These are phyloP conservation scores for Centropus unirufus DNA, from an alignment of 2,113 vertebrate species.

Conservation along the genomic window DNA sequence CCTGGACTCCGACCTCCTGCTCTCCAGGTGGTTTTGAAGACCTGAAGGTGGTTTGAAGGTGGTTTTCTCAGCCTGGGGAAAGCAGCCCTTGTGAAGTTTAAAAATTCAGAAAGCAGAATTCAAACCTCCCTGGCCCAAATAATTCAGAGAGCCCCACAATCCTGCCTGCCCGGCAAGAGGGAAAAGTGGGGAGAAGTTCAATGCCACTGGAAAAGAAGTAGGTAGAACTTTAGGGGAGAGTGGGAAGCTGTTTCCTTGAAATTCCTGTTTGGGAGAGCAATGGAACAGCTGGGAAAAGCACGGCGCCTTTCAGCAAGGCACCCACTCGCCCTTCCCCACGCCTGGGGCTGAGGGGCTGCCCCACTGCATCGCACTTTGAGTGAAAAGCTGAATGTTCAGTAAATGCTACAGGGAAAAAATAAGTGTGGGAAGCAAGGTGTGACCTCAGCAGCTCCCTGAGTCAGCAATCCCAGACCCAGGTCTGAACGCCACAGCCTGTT, in stretches of 20 bases:
- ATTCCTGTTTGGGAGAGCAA: neutral
- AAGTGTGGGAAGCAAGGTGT: neutral
- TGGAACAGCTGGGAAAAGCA: neutral
- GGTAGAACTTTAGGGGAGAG: rapidly evolving
- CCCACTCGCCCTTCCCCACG: neutral
- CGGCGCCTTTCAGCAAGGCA: neutral
- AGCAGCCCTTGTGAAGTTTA: neutral
- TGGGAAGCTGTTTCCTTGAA: neutral
- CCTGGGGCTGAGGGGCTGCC: rapidly evolving
- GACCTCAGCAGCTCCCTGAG: neutral
- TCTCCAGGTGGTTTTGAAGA: neutral
- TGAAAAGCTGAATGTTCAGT: neutral
- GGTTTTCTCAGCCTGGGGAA: neutral
- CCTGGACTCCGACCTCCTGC: neutral
- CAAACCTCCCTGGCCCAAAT: neutral
- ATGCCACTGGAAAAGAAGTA: neutral
- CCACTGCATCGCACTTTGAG: rapidly evolving
- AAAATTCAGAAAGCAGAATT: neutral
- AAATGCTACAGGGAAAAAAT: neutral
- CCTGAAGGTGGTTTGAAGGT: no score
- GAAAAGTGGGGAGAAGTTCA: no score
- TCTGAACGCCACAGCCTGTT: neutral
- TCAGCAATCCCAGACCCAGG: neutral
- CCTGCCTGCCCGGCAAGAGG: no score
- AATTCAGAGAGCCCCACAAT: rapidly evolving